Base-by-base conservation (phyloP, 2,888 invertebrate species). In the Lymantria monacha region DNA sequence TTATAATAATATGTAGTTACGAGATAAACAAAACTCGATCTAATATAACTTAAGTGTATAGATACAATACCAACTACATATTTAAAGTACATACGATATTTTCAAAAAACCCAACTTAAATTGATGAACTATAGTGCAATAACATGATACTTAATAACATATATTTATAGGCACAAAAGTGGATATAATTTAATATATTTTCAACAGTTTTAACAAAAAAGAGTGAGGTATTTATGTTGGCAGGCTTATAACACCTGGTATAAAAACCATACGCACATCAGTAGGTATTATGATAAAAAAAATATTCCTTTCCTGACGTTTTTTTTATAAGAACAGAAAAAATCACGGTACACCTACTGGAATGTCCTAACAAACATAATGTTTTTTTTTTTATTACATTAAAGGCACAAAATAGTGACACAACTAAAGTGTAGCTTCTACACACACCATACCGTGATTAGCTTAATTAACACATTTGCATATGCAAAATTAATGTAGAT, bases 381-480 rank as follows among this genome's bases (percentile, higher is more conserved):
- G 71, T 79, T 72, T 77, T 22, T 22, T 22, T 22, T 22, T 22
- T 74, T 65, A 76, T 74, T 77, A 82, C 77, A 84, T 85, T 83
- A 84, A 89, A 92, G 92, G 91, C 91, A 91, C 91, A 84, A 85
- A 79, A 80, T 72, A 74, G 81, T 79, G 84, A 86, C 73, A 83
- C 77, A 79, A 74, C 65, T 68, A 63, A 72, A 76, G 78, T 83
- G 83, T 81, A 83, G 79, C 69, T 75, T 69, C 83, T 83, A 79
- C 83, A 79, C 83, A 80, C 79, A 76, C 79, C 63, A 77, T 73
- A 46, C 74, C 72, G 74, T 79, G 80, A 75, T 68, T 63, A 79
- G 81, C 76, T 74, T 81, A 83, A 72, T 70, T 70, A 69, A 74
- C 59, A 72, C 53, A 59, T 70, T 79, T 74, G 75, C 74, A 69